Evolutionary conservation across 2,113 vertebrate species (phyloP).

Genomic region (Caloenas nicobarica): DNA sequence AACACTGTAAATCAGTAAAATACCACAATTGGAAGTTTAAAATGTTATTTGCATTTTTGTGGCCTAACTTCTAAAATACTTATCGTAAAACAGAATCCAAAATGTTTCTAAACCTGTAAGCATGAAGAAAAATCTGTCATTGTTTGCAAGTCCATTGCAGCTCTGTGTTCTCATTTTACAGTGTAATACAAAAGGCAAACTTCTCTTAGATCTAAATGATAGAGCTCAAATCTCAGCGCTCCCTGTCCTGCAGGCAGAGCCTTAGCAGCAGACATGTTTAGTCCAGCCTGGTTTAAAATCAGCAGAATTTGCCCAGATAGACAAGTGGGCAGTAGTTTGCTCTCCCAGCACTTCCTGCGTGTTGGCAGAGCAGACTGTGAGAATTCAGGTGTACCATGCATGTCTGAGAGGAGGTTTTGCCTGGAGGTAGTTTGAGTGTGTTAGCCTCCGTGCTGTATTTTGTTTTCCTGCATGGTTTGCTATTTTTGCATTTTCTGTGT

Average conservation of each 20-base stretch:
- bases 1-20: constrained; percentile 12
- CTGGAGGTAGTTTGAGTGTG: constrained; percentile 35
- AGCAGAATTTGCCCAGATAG: constrained; percentile 19
- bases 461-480: constrained; percentile 74
- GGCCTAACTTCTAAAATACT: neutral
- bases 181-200: constrained; percentile 33
- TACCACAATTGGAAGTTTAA: constrained; percentile 24
- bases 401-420: constrained; percentile 66
- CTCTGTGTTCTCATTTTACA: constrained; percentile 25
- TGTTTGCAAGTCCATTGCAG: neutral
- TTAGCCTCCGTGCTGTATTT: constrained; percentile 67
- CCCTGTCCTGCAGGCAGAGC: constrained; percentile 27
- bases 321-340: constrained; percentile 15
- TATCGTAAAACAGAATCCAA: neutral
- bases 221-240: constrained; percentile 39
- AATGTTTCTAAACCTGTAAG: neutral
- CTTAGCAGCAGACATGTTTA: neutral
- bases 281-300: constrained; percentile 17
- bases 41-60: neutral
- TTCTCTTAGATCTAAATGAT: constrained; percentile 26
- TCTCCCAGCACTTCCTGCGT: neutral
- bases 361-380: constrained; percentile 51
- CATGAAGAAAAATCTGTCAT: neutral
- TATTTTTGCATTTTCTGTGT: constrained; percentile 71
- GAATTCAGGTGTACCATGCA: constrained; percentile 41